phyloP scores from a whole-genome alignment of 2,797 vertebrate genomes.

The Xerus rutilus region DNA sequence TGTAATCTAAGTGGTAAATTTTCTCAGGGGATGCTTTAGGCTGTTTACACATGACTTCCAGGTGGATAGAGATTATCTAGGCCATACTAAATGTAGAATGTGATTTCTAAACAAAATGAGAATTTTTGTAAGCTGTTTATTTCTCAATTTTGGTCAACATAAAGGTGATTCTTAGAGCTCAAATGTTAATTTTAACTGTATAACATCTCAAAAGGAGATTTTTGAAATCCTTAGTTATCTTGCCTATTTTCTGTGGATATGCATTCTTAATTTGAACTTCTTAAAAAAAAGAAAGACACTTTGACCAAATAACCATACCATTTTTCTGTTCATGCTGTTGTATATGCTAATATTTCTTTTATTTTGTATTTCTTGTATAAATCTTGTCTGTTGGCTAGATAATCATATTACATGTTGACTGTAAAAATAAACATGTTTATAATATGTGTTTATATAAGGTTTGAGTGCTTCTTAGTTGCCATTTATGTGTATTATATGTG shows the following conservation, averaged over 20 bases:
- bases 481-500: not conserved
- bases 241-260: not conserved
- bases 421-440: not conserved
- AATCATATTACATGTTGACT: not conserved
- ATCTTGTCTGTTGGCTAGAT: not conserved
- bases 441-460: not conserved
- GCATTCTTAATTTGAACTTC: not conserved
- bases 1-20: not conserved
- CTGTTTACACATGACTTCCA: not conserved
- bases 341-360: not conserved
- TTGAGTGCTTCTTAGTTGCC: not conserved
- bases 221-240: not conserved
- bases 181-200: not conserved
- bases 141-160: not conserved
- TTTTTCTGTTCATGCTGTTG: not conserved
- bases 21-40: not conserved
- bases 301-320: not conserved
- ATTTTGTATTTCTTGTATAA: not conserved
- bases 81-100: not conserved
- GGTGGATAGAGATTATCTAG: not conserved
- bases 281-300: not conserved
- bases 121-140: not conserved
- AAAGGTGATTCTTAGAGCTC: not conserved
- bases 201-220: not conserved
- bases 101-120: not conserved